Evolutionary conservation across 2,797 vertebrate genomes (phyloP).

Genomic region (Podarcis lilfordi): DNA sequence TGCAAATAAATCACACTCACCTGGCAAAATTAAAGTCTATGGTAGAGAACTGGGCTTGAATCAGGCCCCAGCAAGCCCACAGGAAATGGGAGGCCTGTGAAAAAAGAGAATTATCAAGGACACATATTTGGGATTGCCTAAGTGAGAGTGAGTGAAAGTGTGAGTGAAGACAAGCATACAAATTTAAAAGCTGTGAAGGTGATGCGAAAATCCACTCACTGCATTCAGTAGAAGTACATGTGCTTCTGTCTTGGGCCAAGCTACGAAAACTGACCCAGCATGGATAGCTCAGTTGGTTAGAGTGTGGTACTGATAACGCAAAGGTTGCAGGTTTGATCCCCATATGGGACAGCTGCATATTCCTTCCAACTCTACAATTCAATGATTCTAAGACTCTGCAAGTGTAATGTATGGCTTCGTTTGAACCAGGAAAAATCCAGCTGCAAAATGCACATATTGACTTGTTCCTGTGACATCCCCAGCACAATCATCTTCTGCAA

Average conservation of each 20-base stretch:
- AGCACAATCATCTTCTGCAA: not conserved
- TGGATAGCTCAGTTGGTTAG: no score
- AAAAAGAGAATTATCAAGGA: not conserved
- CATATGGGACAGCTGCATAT: no score
- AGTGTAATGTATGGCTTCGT: not conserved
- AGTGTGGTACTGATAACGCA: no score
- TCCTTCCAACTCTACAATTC: not conserved
- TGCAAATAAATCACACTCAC: conserved; percentile 76
- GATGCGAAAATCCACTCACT: not conserved
- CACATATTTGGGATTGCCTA: not conserved
- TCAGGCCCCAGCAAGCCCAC: conserved; percentile 97
- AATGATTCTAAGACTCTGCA: not conserved
- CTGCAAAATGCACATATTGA: not conserved
- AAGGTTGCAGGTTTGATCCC: no score
- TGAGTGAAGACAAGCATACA: not conserved
- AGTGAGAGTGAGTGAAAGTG: not conserved
- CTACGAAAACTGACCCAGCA: not conserved
- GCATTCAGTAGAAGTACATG: not conserved
- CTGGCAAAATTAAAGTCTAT: conserved; percentile 96
- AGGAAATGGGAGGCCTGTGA: conserved; percentile 94
- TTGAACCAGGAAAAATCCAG: not conserved
- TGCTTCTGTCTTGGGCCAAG: no score
- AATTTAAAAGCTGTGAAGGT: not conserved
- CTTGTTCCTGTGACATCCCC: not conserved
- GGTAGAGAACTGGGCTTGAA: conserved; percentile 95